Evolutionary conservation across 1,140 invertebrate species (phyloP), one percentile per base, ranked within the genome.

Genomic region (Pseudomyrmex sp.): DNA sequence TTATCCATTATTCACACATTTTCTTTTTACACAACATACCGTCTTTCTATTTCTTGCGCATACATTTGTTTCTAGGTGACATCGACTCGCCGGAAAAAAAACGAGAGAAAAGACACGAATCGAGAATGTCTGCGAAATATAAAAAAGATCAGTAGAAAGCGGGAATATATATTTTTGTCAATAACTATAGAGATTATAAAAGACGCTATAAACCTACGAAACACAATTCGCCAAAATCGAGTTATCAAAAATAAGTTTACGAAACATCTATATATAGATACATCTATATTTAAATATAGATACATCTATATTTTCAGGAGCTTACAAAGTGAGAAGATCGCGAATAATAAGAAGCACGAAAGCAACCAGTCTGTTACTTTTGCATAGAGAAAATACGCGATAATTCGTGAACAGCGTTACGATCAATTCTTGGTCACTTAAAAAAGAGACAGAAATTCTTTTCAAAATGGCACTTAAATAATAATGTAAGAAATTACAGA

Each of bases 401-500:
- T 3, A 15, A 76, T 52, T 76, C 12, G 46, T 13, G 8, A 50
- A n/a, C 58, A 44, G 8, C 1, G 5, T 46, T 18, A 73, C 26
- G 12, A 26, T 26, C 26, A 0, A 7, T 12, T 8, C n/a, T 65
- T 20, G 2, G 1, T 63, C 20, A 63, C 61, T 10, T 63, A 18
- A 76, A 75, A 62, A 4, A 15, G 0, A 52, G 59, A 26, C 5
- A 26, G 23, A 61, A 50, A 62, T 26, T 18, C 52, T 23, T 10
- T 76, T 7, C 15, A 1, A 48, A 76, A 52, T 13, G 52, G 18
- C 13, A n/a, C 2, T 48, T 23, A 26, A 74, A 76, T 52, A 75
- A 9, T 46, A 48, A 35, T 48, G 1, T 61, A 35, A 66, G 35
- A 54, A 65, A 76, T 7, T 76, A 52, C 15, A 75, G 12, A 62